Base-by-base conservation (phyloP, 2,888 invertebrate genomes). In the Acleris holmiana region DNA sequence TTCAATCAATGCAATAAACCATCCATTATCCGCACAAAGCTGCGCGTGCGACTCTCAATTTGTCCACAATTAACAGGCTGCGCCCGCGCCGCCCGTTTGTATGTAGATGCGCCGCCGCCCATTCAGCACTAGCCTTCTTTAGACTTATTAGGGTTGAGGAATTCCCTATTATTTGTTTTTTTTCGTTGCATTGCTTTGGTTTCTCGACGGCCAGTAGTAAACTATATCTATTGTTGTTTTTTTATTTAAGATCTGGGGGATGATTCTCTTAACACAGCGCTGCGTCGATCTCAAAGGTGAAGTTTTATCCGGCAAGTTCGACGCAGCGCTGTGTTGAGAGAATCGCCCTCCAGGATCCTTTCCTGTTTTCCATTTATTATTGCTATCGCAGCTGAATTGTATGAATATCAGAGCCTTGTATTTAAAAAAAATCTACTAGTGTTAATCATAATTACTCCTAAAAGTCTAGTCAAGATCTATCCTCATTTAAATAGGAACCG, bases 21-120 rank as follows among this genome's bases (percentile, higher is more conserved):
- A 17, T 17, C 62, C 56, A 50, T 51, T 63, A 51, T 46, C 62
- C 58, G 23, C 25, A 64, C 58, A 59, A 64, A 64, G 63, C 55
- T 19, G 57, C 55, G 55, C 25, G 50, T 62, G 62, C 53, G 15
- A 19, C 55, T 44, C 55, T 63, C 58, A 59, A 65, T 65, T 64
- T 65, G 65, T 60, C 65, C 5, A 65, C 65, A 65, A 65, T 64
- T 64, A 64, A 58, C 58, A 35, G 44, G 15, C 19, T 29, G 56
- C 61, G 47, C 49, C 44, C 41, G 56, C 55, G 65, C 49, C 41
- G 61, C 35, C 49, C 58, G 59, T 65, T 65, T 65, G 65, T 65
- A 65, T 65, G 65, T 40, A 60, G 54, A 65, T 60, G 59, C 54
- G 54, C 53, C 18, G 44, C 15, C 25, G 47, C 25, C 51, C 48